Conservation (phyloP, 2,888 invertebrate species). For the Vandiemenella viatica region DNA sequence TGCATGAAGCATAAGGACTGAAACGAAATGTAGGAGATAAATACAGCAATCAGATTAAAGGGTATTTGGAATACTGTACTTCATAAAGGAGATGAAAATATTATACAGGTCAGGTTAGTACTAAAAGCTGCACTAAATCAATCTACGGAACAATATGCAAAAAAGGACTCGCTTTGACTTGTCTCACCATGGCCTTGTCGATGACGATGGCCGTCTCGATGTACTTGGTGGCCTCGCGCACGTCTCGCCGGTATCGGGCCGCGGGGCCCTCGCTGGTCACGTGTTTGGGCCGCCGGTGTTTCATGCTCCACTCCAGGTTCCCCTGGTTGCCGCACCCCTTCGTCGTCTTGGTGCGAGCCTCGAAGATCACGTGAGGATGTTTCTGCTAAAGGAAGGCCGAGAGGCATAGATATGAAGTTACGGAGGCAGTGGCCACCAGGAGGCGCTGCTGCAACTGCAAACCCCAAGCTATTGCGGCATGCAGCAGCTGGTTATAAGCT, state of each 20-base stretch:
- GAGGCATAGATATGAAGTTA: slow-evolving; percentile 14
- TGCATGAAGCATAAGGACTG: too few species aligned
- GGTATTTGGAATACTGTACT: neutral
- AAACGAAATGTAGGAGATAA: too few species aligned
- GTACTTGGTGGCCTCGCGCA: slow-evolving; percentile 81
- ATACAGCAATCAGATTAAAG: neutral
- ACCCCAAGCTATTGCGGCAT: too few species aligned
- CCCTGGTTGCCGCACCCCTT: slow-evolving; percentile 80
- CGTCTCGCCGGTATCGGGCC: slow-evolving; percentile 50
- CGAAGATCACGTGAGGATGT: slow-evolving; percentile 95
- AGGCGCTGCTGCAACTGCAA: too few species aligned
- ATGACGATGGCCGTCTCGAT: slow-evolving; percentile 91
- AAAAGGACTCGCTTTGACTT: too few species aligned
- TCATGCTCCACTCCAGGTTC: slow-evolving; percentile 56
- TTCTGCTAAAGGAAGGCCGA: slow-evolving; percentile 44
- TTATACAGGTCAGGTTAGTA: too few species aligned
- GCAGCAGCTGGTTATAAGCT: too few species aligned
- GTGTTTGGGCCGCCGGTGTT: slow-evolving; percentile 46
- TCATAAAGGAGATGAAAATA: neutral
- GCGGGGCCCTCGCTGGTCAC: slow-evolving; percentile 18
- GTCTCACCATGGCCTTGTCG: slow-evolving; percentile 85
- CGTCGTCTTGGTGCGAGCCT: slow-evolving; percentile 78
- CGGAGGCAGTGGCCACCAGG: too few species aligned
- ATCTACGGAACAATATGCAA: too few species aligned
- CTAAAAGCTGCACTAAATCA: too few species aligned